Conservation (phyloP, 2,888 invertebrate species). For the Trichogramma evanescens region DNA sequence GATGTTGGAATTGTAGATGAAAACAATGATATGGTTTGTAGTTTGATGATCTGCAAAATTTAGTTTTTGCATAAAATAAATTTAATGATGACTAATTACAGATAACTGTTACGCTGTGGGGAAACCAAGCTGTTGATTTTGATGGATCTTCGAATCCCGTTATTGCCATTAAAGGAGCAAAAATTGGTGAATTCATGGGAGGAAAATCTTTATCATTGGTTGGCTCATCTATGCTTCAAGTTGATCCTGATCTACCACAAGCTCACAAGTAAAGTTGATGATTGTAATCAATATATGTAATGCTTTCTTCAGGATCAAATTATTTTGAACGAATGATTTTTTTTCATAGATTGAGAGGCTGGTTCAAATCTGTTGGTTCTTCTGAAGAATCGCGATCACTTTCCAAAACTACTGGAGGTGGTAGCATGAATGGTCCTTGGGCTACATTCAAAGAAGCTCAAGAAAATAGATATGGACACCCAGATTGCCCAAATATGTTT, state of each 20-base stretch:
- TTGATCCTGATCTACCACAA: conserved; percentile 85
- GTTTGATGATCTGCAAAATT: background rate
- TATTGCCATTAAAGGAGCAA: conserved; percentile 76
- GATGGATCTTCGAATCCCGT: conserved; percentile 71
- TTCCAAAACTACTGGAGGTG: conserved; percentile 43
- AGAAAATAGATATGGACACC: conserved; percentile 61
- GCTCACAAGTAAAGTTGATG: conserved; percentile 55
- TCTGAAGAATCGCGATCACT: conserved; percentile 58
- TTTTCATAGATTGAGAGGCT: conserved; percentile 62
- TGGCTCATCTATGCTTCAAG: conserved; percentile 58
- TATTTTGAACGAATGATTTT: background rate
- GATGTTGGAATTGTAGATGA: conserved; percentile 83
- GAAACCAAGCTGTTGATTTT: conserved; percentile 78
- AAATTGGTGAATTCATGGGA: conserved; percentile 81
- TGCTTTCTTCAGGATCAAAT: background rate
- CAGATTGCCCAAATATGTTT: conserved; percentile 78
- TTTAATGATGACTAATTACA: conserved; percentile 32
- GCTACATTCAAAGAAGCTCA: conserved; percentile 71
- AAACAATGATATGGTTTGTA: conserved; percentile 62
- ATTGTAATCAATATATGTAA: background rate
- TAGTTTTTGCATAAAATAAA: background rate
- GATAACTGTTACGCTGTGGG: conserved; percentile 87
- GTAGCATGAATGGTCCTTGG: conserved; percentile 58
- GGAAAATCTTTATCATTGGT: conserved; percentile 63
- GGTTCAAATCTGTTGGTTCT: conserved; percentile 80